Base-by-base conservation (phyloP, 2,888 invertebrate species). In the Tolmerus cingulatus region DNA sequence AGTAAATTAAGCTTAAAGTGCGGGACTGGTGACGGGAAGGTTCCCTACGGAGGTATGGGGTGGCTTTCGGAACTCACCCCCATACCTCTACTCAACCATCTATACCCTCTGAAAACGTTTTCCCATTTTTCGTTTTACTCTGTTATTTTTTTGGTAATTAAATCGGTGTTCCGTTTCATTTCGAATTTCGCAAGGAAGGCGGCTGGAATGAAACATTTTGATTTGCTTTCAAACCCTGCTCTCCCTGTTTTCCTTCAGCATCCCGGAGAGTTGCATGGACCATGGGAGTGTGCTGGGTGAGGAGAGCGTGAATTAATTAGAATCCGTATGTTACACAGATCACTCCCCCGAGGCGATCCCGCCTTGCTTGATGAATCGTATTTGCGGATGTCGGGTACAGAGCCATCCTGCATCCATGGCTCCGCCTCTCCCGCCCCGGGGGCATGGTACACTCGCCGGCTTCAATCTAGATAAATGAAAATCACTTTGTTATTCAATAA, bases 401-500 rank as follows among this genome's bases (percentile, higher is more conserved):
- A 46, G 23, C 66, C 66, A 66, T 23, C 14, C 27, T 76, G 30
- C 37, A 34, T 34, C 34, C 76, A 34, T n/a, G 82, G 1, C 34
- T 30, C 34, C 46, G 30, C 23, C 30, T 34, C 7, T 34, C 55
- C 7, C 16, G 3, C 34, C 16, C n/a, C 27, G 55, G 8, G 34
- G 27, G n/a, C 7, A 55, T 30, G 34, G 16, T 51, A 37, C 27
- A 34, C 16, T 37, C 66, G 4, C 66, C 66, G 46, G 46, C 51
- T 27, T 27, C 34, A 57, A 82, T 82, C 57, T 37, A 82, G 82
- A 82, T 82, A 82, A 82, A 82, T 82, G 82, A 37, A 82, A 57
- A 57, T 82, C 82, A 82, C 82, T 82, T 82, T 82, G 82, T 82
- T 66, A 82, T 82, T 82, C 82, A 82, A 82, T 82, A 82, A 82